Conservation (phyloP, 1,140 invertebrate species). For the Cotesia chilonis region DNA sequence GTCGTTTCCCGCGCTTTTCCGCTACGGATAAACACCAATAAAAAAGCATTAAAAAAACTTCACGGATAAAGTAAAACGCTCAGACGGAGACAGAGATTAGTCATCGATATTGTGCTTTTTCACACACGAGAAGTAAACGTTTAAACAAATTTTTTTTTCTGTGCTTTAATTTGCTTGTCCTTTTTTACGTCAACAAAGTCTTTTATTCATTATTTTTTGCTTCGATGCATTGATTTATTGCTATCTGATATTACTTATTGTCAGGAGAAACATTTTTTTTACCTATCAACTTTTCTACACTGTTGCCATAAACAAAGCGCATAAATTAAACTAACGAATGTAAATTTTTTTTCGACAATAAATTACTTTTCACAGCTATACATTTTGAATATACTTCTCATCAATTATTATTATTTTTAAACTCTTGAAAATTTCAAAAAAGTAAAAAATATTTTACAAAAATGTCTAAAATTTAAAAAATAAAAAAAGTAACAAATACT, state of each 20-base stretch:
- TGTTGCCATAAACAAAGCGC: not conserved
- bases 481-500: too few relatives aligned
- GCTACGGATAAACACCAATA: not conserved
- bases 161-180: not conserved
- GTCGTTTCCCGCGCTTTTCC: conserved; percentile 13
- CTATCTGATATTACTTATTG: not conserved
- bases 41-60: conserved; percentile 1
- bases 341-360: too few relatives aligned
- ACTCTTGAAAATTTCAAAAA: too few relatives aligned
- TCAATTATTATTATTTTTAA: too few relatives aligned
- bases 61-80: not conserved
- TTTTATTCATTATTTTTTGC: not conserved
- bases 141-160: not conserved
- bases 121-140: not conserved
- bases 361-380: too few relatives aligned
- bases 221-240: conserved; percentile 5
- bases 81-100: not conserved
- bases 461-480: too few relatives aligned
- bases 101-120: conserved; percentile 4
- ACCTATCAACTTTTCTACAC: not conserved
- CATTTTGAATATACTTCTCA: too few relatives aligned
- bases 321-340: conserved; percentile 5
- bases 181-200: too few relatives aligned
- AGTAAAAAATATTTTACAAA: too few relatives aligned
- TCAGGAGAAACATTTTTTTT: not conserved